Conservation (phyloP, 2,113 vertebrate genomes). For the Micronycteris hirsuta region DNA sequence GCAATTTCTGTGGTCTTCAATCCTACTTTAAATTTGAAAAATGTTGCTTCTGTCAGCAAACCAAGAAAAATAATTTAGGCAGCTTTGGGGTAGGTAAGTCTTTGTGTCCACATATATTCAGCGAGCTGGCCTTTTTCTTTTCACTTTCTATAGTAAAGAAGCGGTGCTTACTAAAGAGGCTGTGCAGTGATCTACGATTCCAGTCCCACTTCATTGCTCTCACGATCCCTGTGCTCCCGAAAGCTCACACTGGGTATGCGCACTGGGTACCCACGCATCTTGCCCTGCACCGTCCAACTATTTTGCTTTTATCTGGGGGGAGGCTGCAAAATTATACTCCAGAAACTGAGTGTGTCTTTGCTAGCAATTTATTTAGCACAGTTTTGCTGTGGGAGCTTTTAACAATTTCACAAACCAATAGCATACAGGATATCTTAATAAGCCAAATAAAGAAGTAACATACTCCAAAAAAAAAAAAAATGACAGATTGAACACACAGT, state of each 20-base stretch:
- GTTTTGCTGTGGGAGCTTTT: not conserved
- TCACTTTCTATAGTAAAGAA: not conserved
- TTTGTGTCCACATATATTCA: not conserved
- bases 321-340: not conserved
- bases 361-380: not conserved
- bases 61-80: not conserved
- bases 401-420: not conserved
- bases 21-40: not conserved
- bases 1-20: not conserved
- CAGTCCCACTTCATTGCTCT: not conserved
- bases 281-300: not conserved
- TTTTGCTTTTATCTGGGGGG: not conserved
- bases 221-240: not conserved
- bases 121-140: not conserved
- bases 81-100: not conserved
- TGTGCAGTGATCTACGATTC: not conserved
- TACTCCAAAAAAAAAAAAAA: not conserved
- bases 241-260: not conserved
- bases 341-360: not conserved
- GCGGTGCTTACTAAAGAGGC: not conserved
- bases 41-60: slow-evolving; percentile 11
- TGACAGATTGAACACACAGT: not conserved
- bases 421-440: not conserved
- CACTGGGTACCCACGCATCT: not conserved
- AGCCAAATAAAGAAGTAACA: not conserved